Evolutionary conservation across 2,888 invertebrate genomes (phyloP), one percentile per base, ranked within the genome.

Genomic region (Drosophila mimica): DNA sequence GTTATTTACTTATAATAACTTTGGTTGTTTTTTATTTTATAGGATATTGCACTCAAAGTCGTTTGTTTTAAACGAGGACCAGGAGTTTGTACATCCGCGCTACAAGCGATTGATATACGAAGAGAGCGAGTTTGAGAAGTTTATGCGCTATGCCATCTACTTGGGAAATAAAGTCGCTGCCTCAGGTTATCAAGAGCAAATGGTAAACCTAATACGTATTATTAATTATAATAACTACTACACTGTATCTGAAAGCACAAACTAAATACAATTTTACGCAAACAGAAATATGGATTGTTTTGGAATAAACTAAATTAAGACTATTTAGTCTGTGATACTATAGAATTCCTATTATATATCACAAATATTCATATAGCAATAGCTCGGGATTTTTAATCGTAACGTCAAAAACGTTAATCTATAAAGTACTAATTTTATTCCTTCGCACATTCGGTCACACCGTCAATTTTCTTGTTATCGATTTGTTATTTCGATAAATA

Each of bases 171-270:
- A 93, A 79, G 92, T 93, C 56, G 92, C 92, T 15, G 84, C 87
- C 2, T 91, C 91, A 60, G 93, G 93, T 6, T 93, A 93, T 82
- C 93, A 93, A 69, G 91, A 91, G 46, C 92, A 93, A 85, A 92
- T 93, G 70, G 92, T 91, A 58, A 92, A 93, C 79, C 90, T 93
- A 73, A 92, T 93, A 59, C 89, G 90, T 74, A 84, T 93, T 62
- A 91, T 93, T 74, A 93, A 93, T 79, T 92, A 89, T 74, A 93
- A 93, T 85, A 87, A 91, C 63, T 93, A 92, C 70, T 93, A 93
- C 72, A 85, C 79, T 40, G 67, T 83, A 54, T 63, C 74, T 64
- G 57, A 46, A 52, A 62, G 25, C 63, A 48, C 34, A 51, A 62
- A 40, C 31, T 63, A 74, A 59, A 56, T 31, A 30, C 15, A n/a